Percentiles rank a stretch among this genome's conserved stretches.
Conservation (phyloP, 1,140 invertebrate genomes). For the Macrosteles quadrilineatus region DNA sequence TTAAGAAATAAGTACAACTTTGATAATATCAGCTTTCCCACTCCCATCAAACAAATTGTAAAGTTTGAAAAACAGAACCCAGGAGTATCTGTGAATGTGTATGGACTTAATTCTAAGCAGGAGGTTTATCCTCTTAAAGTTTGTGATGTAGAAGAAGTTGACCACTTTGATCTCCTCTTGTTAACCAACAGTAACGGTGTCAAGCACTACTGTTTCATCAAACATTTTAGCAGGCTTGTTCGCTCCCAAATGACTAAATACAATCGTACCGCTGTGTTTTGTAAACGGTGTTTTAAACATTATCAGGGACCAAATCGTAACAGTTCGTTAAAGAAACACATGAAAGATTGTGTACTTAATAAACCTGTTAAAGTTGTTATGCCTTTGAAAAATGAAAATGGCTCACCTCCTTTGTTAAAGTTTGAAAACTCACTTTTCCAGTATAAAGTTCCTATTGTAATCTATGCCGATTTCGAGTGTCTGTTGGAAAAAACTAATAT, state of each 20-base stretch:
- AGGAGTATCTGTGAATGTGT: conserved; percentile 27
- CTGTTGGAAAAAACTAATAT: conserved; percentile 4
- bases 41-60: conserved; percentile 1
- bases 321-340: conserved; percentile 1
- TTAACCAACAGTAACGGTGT: not conserved
- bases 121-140: conserved; percentile 20
- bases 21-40: conserved; percentile 7
- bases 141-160: not conserved
- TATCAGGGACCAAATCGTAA: not conserved
- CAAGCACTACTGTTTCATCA: conserved; percentile 27
- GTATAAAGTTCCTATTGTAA: conserved; percentile 16
- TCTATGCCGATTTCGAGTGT: conserved; percentile 27
- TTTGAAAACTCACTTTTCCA: conserved; percentile 26
- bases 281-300: conserved; percentile 29
- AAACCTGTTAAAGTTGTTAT: not conserved
- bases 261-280: conserved; percentile 5
- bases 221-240: conserved; percentile 13
- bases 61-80: conserved; percentile 25
- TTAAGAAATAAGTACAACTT: conserved; percentile 16
- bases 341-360: conserved; percentile 8
- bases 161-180: conserved; percentile 26
- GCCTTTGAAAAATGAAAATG: not conserved
- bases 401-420: not conserved
- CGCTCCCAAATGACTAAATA: conserved; percentile 5
- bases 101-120: conserved; percentile 9